Percentiles rank a stretch among this genome's conserved stretches.
phyloP scores from a whole-genome alignment of 2,888 invertebrate species.

The Melipona beecheii region DNA sequence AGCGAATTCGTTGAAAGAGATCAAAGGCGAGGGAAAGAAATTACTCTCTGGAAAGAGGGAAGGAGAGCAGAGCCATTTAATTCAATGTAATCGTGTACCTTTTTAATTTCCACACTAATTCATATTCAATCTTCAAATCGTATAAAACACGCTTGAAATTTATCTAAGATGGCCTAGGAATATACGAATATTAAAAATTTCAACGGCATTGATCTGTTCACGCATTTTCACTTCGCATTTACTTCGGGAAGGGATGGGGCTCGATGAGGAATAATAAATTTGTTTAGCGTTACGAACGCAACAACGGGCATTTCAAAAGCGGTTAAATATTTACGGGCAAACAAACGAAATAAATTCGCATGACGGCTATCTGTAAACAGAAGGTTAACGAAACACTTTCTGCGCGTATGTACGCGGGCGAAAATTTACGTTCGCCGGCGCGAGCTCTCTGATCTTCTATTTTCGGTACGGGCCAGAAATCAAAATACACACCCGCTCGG shows the following conservation, averaged over 20 bases:
- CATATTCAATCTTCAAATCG: background rate
- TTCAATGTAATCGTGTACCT: background rate
- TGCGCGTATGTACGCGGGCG: too few species aligned
- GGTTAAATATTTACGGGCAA: conserved; percentile 37
- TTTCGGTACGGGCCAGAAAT: background rate
- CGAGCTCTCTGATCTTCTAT: background rate
- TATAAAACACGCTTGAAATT: background rate
- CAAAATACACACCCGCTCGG: background rate
- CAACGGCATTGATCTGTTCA: background rate
- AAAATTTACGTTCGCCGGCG: conserved; percentile 10
- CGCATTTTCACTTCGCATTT: background rate
- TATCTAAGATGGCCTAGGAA: background rate
- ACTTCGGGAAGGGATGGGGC: background rate
- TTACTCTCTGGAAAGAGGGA: background rate
- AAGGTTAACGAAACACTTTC: conserved; percentile 27
- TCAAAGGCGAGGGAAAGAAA: background rate
- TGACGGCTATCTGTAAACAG: conserved; percentile 15
- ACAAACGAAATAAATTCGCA: conserved; percentile 36
- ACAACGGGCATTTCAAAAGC: background rate
- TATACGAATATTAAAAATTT: background rate
- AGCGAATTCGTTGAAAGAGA: background rate
- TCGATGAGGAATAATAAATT: background rate
- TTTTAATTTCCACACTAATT: background rate
- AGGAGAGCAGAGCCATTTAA: background rate
- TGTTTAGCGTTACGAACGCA: background rate